Evolutionary conservation across 2,888 invertebrate genomes (phyloP), one percentile per base, ranked within the genome.

Genomic region (Mamestra brassicae): DNA sequence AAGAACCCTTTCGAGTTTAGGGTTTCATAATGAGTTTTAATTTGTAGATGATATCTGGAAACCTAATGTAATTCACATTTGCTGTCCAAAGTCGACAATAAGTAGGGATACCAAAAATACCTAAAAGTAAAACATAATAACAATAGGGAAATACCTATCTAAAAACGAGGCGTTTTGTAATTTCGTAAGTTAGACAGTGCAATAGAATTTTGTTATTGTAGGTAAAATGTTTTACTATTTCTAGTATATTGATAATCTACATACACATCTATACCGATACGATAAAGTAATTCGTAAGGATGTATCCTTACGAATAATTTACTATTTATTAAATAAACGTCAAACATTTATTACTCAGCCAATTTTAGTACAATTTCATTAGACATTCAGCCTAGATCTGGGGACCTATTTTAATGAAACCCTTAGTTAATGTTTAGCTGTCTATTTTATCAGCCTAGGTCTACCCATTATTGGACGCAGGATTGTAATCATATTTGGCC

Each of bases 331-430:
- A 42, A 72, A 36, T 45, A 62, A 57, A 58, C 38, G 42, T 73
- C 57, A 57, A 52, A 45, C 80, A 58, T 74, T 74, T 80, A 67
- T 64, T 54, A 63, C 42, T 8, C 6, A 54, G 8, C 45, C 38
- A 65, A 74, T 80, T 74, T 58, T n/a, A 80, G 15, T 57, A 47
- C 74, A 74, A 67, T 81, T 55, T 81, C 68, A 81, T 76, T 64
- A 76, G 60, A 52, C 17, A 57, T 45, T 66, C 42, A 76, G 42
- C 64, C 45, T 50, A 63, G 11, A 55, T 61, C 26, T 60, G 17
- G 67, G 17, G 55, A 55, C 63, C 58, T 52, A 68, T 45, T 81
- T 76, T 65, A 81, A 76, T 78, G 50, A 78, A 78, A 81, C 45
- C 76, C 45, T 60, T 26, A 45, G 8, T 65, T 75, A 75, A 75